Base-by-base conservation (phyloP, 2,113 vertebrate species). In the Nyctibius bracteatus region DNA sequence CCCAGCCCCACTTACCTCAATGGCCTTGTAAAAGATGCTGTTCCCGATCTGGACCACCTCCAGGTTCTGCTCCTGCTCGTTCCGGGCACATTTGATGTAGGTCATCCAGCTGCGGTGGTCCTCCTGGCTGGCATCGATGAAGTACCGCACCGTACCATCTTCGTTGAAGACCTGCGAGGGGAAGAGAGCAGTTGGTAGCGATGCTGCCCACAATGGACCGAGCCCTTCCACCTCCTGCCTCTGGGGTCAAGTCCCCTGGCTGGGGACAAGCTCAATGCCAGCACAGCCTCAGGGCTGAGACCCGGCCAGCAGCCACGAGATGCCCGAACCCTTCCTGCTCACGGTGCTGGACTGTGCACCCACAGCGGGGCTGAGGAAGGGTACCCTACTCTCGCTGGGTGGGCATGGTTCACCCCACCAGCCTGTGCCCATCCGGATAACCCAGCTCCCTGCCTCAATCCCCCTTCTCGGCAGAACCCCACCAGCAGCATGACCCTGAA, bases 51-150 rank as follows among this genome's bases (percentile, higher is more conserved):
- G 99, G 12, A 99, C 98, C 97, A 99, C 99, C 94, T 99, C 99
- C 94, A 99, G 97, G 97, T 99, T 99, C 95, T 99, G 99, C 89
- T 99, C 99, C 96, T 99, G 99, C 78, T 99, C 99, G 0, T 99
- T 99, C 9, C 99, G 98, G 0, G 99, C 99, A 17, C 99, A 99
- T 61, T 99, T 99, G 88, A 99, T 99, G 95, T 99, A 99, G 5
- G 99, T 99, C 99, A 99, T 99, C 99, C 99, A 99, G 97, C 99
- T 99, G 44, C 99, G 98, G 88, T 99, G 99, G 88, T 99, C 99
- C 96, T 99, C 99, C 97, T 99, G 99, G 93, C 99, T 99, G 97
- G 99, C 99, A 0, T 99, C 99, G 4, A 99, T 99, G 96, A 99
- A 99, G 73, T 99, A 99, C 22, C 99, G 98, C 74, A 99, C 99